phyloP scores from a whole-genome alignment of 2,797 vertebrate genomes.

The Anabas testudineus region DNA sequence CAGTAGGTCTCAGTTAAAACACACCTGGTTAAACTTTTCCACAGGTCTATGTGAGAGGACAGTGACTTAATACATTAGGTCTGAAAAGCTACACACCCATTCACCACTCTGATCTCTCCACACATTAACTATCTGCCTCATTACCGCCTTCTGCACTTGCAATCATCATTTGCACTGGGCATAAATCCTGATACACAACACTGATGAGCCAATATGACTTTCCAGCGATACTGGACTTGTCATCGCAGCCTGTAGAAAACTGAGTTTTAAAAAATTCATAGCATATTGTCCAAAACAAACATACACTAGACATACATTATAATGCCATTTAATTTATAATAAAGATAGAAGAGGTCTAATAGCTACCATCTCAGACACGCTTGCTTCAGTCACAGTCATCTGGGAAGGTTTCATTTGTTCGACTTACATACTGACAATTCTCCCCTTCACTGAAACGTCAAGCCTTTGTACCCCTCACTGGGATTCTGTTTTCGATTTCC shows the following conservation, averaged over 20 bases:
- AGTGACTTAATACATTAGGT: no score
- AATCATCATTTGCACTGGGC: not conserved
- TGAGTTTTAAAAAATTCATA: no score
- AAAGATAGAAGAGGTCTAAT: not conserved
- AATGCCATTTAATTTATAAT: no score
- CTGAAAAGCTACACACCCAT: no score
- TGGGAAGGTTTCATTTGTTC: not conserved
- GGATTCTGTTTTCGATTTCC: slow-evolving; percentile 1
- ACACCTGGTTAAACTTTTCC: not conserved
- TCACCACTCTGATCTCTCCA: no score
- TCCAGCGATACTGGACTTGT: not conserved
- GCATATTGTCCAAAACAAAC: not conserved
- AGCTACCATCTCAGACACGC: not conserved
- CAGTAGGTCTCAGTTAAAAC: no score
- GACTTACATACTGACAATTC: not conserved
- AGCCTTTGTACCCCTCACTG: not conserved
- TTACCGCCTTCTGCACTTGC: no score
- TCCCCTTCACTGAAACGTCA: not conserved
- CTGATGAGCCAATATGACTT: not conserved
- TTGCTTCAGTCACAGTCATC: not conserved
- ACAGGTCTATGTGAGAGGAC: no score
- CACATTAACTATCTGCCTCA: not conserved
- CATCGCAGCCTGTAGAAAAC: no score
- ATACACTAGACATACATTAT: not conserved
- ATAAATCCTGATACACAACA: not conserved